Conservation (phyloP, 64 coral and sea anemone species). For the Anthopleura sola region DNA sequence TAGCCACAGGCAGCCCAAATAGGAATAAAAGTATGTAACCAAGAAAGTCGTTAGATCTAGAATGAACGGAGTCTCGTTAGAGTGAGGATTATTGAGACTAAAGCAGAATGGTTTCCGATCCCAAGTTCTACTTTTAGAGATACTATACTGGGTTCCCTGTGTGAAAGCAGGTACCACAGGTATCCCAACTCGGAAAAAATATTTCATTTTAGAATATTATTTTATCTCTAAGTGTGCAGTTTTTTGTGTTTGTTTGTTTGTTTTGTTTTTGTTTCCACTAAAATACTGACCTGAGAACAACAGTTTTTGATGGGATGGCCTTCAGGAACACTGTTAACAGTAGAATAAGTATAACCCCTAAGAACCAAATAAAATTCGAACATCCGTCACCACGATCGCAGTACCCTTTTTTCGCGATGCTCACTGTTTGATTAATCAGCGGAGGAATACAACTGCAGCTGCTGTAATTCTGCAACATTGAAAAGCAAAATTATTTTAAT, state of each 20-base stretch:
- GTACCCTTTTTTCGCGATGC: conserved; percentile 54
- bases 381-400: conserved; percentile 68
- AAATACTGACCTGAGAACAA: conserved; percentile 63
- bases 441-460: conserved; percentile 74
- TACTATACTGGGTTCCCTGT: background rate
- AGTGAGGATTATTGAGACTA: too few species aligned
- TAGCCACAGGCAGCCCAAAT: too few species aligned
- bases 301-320: conserved; percentile 77
- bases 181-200: too few species aligned
- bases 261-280: too few species aligned
- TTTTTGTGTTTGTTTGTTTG: too few species aligned
- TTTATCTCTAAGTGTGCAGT: too few species aligned
- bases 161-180: background rate
- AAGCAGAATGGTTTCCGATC: too few species aligned
- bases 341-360: conserved; percentile 34
- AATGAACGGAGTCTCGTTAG: too few species aligned
- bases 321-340: conserved; percentile 76
- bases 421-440: conserved; percentile 33
- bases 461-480: conserved; percentile 38
- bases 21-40: too few species aligned
- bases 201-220: too few species aligned
- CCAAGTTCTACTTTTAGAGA: too few species aligned
- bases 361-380: conserved; percentile 77
- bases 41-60: too few species aligned
- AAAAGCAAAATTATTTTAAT: background rate